A percentile compares a stretch with the other conserved stretches of the same genome.
These are phyloP conservation scores for pig (Sus scrofa) DNA, from an alignment of 2,113 vertebrate genomes.

Conservation along the genomic window T2T-Sscrofa CM000813.6:160072501-160073000, in stretches of 20 bases:
- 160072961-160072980: conserved; percentile 63
- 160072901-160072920: conserved; percentile 26
- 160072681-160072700: fast-evolving
- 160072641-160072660: background rate
- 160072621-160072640: background rate
- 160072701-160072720: fast-evolving
- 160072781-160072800: background rate
- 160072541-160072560: background rate
- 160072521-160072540: background rate
- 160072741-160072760: background rate
- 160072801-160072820: background rate
- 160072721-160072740: background rate
- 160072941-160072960: conserved; percentile 60
- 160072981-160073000: conserved; percentile 71
- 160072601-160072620: background rate
- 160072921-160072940: conserved; percentile 62
- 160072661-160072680: background rate
- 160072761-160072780: background rate
- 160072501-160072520: background rate
- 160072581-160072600: background rate
- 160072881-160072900: conserved; percentile 23
- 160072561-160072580: background rate
- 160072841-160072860: conserved; percentile 43
- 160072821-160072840: background rate
- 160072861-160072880: conserved; percentile 49